Evolutionary conservation across 2,888 invertebrate genomes (phyloP), one percentile per base, ranked within the genome.

Genomic region (Andrena bicolor): DNA sequence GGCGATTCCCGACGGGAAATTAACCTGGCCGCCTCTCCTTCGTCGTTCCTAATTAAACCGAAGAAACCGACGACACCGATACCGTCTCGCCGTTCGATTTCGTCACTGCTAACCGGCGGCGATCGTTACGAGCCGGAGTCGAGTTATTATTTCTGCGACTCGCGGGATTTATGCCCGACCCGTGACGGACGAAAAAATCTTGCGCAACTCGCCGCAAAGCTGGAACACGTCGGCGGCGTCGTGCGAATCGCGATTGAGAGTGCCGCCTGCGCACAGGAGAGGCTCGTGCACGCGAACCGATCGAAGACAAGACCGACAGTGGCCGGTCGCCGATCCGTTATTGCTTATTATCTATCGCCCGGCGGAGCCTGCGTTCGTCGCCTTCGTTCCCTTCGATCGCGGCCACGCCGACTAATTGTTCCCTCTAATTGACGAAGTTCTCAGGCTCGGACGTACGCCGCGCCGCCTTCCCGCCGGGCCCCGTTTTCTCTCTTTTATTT

Each of bases 341-440:
- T 90, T 88, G 90, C 82, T 90, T 90, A 90, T 91, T 89, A 87
- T 85, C 87, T 90, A 91, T 90, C 89, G 88, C 84, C 85, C 79
- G 48, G 20, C 35, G 35, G 26, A 69, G 69, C 69, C 69, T 66
- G 60, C 68, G 61, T 64, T 5, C 49, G 69, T 74, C 73, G 79
- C 58, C 66, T 69, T 5, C 41, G 69, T 74, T 69, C 74, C 58
- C 66, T 65, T 53, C 75, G 83, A 83, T 82, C 83, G 78, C 84
- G 65, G 80, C 70, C 75, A 69, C 84, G 71, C 75, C 89, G 90
- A 90, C 91, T 93, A 93, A 93, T 93, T 92, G 91, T 92, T 92
- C 80, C 88, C 90, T 89, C 91, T 93, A 93, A 93, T 93, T 93
- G 93, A 93, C 91, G 88, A 92, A 91, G 92, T 93, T 93, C 93